Base-by-base conservation (phyloP, 2,888 invertebrate species). In the Drosophila affinis region DNA sequence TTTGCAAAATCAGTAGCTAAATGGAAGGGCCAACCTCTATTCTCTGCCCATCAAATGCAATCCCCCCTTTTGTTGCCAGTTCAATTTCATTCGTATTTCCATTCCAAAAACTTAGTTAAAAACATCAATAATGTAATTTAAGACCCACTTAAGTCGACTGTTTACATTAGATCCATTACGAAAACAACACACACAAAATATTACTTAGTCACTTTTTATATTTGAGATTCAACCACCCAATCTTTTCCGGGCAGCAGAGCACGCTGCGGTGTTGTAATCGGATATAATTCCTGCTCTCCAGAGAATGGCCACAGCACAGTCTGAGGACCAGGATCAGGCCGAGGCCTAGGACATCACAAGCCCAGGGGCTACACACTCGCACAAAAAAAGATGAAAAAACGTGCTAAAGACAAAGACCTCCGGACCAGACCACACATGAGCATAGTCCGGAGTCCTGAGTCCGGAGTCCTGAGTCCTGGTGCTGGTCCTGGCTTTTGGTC, bases 261-360 rank as follows among this genome's bases (percentile, higher is more conserved):
- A 70, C 72, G 44, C 70, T 87, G 82, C 62, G 87, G 83, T 83
- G 87, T 87, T 85, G 83, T 83, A 83, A 83, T 83, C 83, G 87
- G 86, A 83, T 87, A 87, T 87, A 85, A 79, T 82, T 82, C 80
- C 62, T 61, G 67, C n/a, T 78, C 83, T 79, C 83, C 53, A 65
- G 85, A 82, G 83, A 62, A 57, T 70, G 54, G 58, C 83, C 51
- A 65, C 82, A 79, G 83, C 59, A 56, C 72, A 59, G 59, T 17
- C 14, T 3, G 14, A 14, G 39, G 14, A 7, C 2, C 12, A 14
- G 34, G 34, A 0, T 0, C 2, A 14, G 34, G 12, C 10, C 34
- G 12, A 34, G 34, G 34, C 34, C 10, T 4, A 34, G 34, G 5
- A 12, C 12, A 29, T 29, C 29, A 18, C 34, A 18, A 10, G 34